Base-by-base conservation (phyloP, 2,888 invertebrate species). In the Coenonympha glycerion region DNA sequence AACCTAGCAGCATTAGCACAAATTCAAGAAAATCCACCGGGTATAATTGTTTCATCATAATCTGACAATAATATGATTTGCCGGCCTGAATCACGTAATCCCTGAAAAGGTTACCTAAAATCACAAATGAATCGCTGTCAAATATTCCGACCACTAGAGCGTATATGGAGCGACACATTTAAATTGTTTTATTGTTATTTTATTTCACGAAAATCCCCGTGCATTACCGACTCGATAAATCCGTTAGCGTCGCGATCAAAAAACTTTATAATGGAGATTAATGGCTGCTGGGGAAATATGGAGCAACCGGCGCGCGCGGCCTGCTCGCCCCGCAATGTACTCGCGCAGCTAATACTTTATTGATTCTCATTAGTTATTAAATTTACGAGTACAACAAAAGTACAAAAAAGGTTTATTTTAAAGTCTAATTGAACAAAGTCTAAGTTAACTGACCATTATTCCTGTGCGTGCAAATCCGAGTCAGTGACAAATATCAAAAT, bases 241-340 rank as follows among this genome's bases (percentile, higher is more conserved):
- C 15, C 41, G 16, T 30, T 15, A 13, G 19, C 13, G 30, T 31
- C 31, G 26, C 34, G 34, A 41, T 26, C 31, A 22, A 41, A 41
- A 48, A 34, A 19, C 33, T 48, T 41, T 28, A 41, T 34, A 48
- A 48, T 48, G 48, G 41, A 34, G 41, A 48, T 41, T 31, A 48
- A 48, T 26, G 48, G 41, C 33, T 18, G 4, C 16, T 26, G 26
- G 26, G 31, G 34, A 33, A 40, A 19, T 41, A 48, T 41, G 13
- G 22, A 42, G 21, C 42, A 42, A 42, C 30, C 26, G 15, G 13
- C 33, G 3, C 4, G 16, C 3, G 11, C 19, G 2, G 2, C 11
- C 16, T 6, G 2, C 6, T 41, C 11, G 21, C 30, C 28, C 19
- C 31, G 8, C 30, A 6, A n/a, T 31, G 3, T 13, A 13, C 28